phyloP scores from a whole-genome alignment of 1,140 invertebrate genomes.

The Drosophila erecta region DNA sequence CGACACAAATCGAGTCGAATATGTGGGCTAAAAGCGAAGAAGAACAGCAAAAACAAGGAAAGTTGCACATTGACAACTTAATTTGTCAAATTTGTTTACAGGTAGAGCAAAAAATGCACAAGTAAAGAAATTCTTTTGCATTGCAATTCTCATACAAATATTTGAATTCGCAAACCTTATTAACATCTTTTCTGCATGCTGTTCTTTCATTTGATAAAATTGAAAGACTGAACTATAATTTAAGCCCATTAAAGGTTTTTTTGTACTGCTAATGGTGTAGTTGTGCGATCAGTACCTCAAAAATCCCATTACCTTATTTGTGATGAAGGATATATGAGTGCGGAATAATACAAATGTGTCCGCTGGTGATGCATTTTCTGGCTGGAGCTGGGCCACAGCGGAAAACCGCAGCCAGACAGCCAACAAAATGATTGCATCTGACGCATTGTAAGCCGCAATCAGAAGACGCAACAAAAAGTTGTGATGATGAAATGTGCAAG shows the following conservation, averaged over 20 bases:
- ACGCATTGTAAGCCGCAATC: conserved; percentile 45
- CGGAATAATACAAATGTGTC: not conserved
- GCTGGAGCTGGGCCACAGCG: conserved; percentile 36
- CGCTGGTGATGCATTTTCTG: conserved; percentile 8
- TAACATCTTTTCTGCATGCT: too few relatives aligned
- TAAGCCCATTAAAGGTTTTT: too few relatives aligned
- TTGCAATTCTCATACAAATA: not conserved
- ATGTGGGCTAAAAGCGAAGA: conserved; percentile 28
- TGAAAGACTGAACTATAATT: too few relatives aligned
- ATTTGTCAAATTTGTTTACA: conserved; percentile 44
- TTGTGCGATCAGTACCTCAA: too few relatives aligned
- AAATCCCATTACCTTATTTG: too few relatives aligned
- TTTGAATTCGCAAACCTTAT: not conserved
- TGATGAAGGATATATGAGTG: not conserved
- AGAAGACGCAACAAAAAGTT: conserved; percentile 38
- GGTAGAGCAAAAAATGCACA: conserved; percentile 5
- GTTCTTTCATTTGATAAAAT: too few relatives aligned
- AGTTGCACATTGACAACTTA: conserved; percentile 42
- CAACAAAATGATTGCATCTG: conserved; percentile 59
- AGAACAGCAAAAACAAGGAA: conserved; percentile 3
- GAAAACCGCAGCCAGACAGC: conserved; percentile 63
- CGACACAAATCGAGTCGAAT: conserved; percentile 49
- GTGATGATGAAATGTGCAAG: conserved; percentile 63
- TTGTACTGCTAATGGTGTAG: too few relatives aligned
- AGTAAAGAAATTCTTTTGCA: conserved; percentile 2